phyloP scores from a whole-genome alignment of 92 coral and sea anemone genomes.

The Meandrina meandrites region DNA sequence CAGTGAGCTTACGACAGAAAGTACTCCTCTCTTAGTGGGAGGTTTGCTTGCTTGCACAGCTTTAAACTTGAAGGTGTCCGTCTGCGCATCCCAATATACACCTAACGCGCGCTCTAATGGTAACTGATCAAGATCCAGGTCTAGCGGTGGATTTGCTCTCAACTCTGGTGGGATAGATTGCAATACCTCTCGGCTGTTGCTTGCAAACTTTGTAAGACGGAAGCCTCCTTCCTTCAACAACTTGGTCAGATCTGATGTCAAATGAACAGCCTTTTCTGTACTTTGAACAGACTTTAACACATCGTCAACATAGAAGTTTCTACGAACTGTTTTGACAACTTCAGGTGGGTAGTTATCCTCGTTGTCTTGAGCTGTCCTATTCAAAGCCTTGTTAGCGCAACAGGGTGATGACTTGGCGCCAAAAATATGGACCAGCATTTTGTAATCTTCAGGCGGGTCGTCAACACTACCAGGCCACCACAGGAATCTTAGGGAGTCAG shows the following conservation, averaged over 20 bases:
- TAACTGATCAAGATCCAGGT: no score
- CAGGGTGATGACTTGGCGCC: constrained; percentile 71
- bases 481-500: constrained; percentile 61
- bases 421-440: constrained; percentile 65
- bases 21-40: constrained; percentile 59
- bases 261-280: constrained; percentile 28
- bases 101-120: no score
- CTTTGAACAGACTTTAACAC: constrained; percentile 49
- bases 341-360: no score
- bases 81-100: neutral
- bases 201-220: constrained; percentile 62
- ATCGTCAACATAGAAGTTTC: constrained; percentile 72
- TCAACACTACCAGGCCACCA: no score
- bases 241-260: constrained; percentile 31
- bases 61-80: constrained; percentile 58
- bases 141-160: no score
- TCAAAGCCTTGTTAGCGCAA: constrained; percentile 63
- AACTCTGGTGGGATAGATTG: no score
- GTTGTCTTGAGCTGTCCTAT: constrained; percentile 60
- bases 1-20: constrained; percentile 51
- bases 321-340: constrained; percentile 50
- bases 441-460: no score
- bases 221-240: constrained; percentile 70
- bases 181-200: constrained; percentile 58
- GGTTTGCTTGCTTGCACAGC: constrained; percentile 30